Conservation (phyloP, 2,888 invertebrate species). For the Hoplodrina ambigua region DNA sequence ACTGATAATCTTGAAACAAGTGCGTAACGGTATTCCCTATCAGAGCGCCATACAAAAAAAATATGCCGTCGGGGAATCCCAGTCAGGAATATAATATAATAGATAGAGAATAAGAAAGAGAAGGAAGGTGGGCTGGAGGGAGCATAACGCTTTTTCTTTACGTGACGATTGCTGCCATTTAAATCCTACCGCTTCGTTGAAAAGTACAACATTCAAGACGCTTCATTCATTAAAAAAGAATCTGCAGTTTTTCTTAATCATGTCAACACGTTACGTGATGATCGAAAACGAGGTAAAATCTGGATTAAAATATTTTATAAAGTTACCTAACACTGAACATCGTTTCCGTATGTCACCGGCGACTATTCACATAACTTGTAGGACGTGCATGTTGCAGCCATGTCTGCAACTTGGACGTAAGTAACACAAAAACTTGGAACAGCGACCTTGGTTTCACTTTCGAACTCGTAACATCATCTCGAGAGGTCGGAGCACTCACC, state of each 20-base stretch:
- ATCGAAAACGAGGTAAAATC: conserved; percentile 46
- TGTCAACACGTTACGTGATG: conserved; percentile 44
- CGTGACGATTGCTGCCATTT: no score
- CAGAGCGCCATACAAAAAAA: conserved; percentile 26
- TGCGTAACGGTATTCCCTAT: not conserved
- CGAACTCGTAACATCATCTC: conserved; percentile 72
- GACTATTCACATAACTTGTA: conserved; percentile 62
- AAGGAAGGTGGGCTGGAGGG: no score
- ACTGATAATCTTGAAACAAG: not conserved
- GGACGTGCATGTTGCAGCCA: conserved; percentile 65
- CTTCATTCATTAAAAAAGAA: conserved; percentile 39
- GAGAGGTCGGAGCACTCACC: conserved; percentile 74
- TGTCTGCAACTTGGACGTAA: conserved; percentile 57
- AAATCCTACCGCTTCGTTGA: not conserved
- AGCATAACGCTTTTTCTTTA: no score
- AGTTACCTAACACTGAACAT: conserved; percentile 68
- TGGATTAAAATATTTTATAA: conserved; percentile 57
- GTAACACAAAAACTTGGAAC: conserved; percentile 53
- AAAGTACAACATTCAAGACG: no score
- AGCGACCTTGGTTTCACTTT: conserved; percentile 81
- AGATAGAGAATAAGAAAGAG: no score
- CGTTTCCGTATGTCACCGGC: conserved; percentile 61
- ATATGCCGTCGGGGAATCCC: no score
- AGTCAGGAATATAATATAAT: no score
- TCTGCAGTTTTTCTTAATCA: conserved; percentile 21